A percentile compares a stretch with the other conserved stretches of the same genome.
Evolutionary conservation across 2,113 vertebrate species (phyloP).

Genomic region (Neoarius graeffei): DNA sequence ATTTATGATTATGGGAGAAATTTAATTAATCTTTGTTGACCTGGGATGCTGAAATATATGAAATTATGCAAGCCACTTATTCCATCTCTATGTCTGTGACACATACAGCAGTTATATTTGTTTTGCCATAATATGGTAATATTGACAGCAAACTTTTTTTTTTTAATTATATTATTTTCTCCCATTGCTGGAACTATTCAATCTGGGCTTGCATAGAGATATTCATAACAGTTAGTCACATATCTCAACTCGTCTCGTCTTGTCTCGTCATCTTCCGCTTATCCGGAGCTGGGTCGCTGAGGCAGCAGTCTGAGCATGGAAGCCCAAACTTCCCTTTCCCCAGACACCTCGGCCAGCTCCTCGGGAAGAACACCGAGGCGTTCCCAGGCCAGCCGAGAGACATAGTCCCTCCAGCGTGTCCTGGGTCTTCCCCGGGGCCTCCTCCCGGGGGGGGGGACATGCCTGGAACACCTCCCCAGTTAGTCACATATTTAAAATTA

Average conservation of each 20-base stretch:
- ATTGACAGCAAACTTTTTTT: background rate
- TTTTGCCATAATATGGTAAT: background rate
- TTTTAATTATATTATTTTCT: background rate
- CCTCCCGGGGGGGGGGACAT: too few species aligned
- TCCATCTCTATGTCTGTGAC: background rate
- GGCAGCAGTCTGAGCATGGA: too few species aligned
- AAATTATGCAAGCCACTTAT: background rate
- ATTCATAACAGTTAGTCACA: slow-evolving; percentile 17
- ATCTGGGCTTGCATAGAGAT: background rate
- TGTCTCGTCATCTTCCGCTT: too few species aligned
- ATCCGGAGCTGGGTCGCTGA: too few species aligned
- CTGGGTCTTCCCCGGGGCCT: too few species aligned
- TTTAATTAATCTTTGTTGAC: slow-evolving; percentile 11
- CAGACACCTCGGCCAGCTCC: too few species aligned
- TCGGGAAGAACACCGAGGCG: too few species aligned
- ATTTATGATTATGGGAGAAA: background rate
- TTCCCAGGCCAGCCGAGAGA: too few species aligned
- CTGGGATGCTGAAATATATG: background rate
- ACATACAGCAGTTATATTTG: background rate
- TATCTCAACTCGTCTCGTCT: too few species aligned
- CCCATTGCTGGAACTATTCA: background rate
- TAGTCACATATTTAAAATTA: slow-evolving; percentile 22
- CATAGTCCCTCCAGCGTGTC: too few species aligned
- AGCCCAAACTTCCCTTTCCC: too few species aligned
- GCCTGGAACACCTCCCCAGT: too few species aligned